Evolutionary conservation across 2,113 vertebrate species (phyloP).

Genomic region (Vidua chalybeata): DNA sequence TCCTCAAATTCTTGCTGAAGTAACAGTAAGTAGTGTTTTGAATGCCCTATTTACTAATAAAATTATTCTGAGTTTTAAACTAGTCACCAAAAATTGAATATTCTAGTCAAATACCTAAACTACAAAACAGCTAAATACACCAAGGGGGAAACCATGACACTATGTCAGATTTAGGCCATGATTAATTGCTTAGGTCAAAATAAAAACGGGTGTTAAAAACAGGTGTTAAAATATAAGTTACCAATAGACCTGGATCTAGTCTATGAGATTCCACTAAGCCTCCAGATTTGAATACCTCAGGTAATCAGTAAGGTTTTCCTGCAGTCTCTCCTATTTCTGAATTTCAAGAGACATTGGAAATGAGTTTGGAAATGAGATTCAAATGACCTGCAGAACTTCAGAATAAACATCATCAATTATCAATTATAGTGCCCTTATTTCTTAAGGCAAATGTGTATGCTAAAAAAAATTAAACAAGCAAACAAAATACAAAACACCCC

Average conservation of each 20-base stretch:
- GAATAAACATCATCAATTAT: not conserved
- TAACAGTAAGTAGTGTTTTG: not conserved
- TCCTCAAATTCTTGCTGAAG: not conserved
- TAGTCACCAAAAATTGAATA: not conserved
- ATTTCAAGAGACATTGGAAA: not conserved
- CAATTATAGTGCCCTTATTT: not conserved
- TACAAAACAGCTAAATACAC: not conserved
- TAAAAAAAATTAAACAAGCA: not conserved
- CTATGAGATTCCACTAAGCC: not conserved
- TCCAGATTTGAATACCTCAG: not conserved
- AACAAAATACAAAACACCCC: too few relatives aligned
- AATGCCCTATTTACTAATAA: not conserved
- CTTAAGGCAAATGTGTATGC: not conserved
- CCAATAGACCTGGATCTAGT: not conserved
- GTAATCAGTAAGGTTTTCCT: not conserved
- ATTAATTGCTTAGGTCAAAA: not conserved
- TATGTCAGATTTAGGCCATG: not conserved
- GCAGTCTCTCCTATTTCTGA: not conserved
- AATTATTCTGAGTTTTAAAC: not conserved
- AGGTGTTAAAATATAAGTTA: not conserved
- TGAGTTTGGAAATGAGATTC: not conserved
- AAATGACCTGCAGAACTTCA: not conserved
- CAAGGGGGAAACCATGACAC: not conserved
- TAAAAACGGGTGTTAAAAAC: not conserved
- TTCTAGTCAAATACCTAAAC: not conserved